phyloP scores from a whole-genome alignment of 2,113 vertebrate genomes.

The Chelonoidis abingdonii region DNA sequence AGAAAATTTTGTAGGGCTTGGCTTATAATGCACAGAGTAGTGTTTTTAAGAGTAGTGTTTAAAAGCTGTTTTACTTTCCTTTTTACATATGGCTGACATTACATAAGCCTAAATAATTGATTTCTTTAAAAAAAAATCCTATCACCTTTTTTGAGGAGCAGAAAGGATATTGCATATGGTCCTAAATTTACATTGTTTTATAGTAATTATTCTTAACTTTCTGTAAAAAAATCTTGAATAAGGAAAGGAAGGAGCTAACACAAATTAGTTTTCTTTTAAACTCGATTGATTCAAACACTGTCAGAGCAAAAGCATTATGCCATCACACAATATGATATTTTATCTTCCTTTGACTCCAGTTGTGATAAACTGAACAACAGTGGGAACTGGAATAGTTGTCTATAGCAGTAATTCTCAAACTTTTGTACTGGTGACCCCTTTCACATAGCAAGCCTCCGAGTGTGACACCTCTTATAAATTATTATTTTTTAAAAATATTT shows the following conservation, averaged over 20 bases:
- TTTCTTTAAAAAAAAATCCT: background rate
- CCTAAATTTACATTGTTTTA: slow-evolving; percentile 14
- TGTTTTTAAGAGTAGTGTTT: background rate
- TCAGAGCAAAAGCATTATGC: slow-evolving; percentile 11
- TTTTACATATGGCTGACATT: background rate
- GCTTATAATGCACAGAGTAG: background rate
- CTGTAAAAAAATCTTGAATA: slow-evolving; percentile 29
- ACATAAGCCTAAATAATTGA: slow-evolving; percentile 1
- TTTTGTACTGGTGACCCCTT: no score
- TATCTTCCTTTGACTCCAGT: background rate
- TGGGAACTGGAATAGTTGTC: background rate
- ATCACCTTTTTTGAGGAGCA: background rate
- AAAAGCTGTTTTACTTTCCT: background rate
- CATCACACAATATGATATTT: background rate
- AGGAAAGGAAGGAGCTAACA: background rate
- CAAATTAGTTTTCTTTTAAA: slow-evolving; percentile 41
- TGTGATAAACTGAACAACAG: background rate
- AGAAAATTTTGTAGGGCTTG: background rate
- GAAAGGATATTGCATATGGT: background rate
- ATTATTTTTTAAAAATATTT: no score
- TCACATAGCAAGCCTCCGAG: no score
- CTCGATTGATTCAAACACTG: slow-evolving; percentile 2
- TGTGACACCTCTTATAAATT: no score
- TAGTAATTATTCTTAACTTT: slow-evolving; percentile 35
- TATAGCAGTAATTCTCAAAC: background rate